Conservation (phyloP, 2,888 invertebrate species). For the Hyles lineata region DNA sequence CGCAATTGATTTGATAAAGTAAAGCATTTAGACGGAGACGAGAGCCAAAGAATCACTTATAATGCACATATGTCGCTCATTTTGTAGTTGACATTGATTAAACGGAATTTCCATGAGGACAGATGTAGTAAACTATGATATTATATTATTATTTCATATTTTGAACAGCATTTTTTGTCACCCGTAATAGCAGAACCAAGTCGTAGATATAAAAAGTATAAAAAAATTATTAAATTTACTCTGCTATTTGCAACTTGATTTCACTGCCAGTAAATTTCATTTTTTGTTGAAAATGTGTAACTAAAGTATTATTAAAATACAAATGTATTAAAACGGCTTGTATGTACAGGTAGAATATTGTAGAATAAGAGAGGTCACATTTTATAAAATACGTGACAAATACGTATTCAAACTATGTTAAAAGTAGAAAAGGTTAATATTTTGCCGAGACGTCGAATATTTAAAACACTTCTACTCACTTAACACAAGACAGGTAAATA, state of each 20-base stretch:
- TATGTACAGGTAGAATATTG: too few species aligned
- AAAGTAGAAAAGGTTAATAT: not conserved
- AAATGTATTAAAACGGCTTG: too few species aligned
- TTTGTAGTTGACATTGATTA: not conserved
- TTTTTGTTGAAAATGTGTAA: too few species aligned
- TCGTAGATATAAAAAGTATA: too few species aligned
- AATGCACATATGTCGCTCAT: not conserved
- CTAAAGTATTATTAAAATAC: too few species aligned
- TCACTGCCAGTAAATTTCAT: too few species aligned
- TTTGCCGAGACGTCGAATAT: not conserved
- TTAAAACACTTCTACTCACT: not conserved
- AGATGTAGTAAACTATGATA: not conserved
- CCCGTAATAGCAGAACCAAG: too few species aligned
- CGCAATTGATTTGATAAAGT: constrained; percentile 30
- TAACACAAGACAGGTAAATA: constrained; percentile 7
- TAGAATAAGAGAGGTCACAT: too few species aligned
- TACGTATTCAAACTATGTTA: not conserved
- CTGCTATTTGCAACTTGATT: too few species aligned
- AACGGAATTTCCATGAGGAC: not conserved
- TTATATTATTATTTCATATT: not conserved
- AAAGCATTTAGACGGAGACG: constrained; percentile 22
- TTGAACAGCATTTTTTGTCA: too few species aligned
- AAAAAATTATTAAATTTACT: too few species aligned
- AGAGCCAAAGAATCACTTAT: constrained; percentile 7
- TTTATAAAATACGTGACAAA: too few species aligned